Evolutionary conservation across 2,888 invertebrate species (phyloP), one percentile per base, ranked within the genome.

Genomic region (Rhabditoides inermis): DNA sequence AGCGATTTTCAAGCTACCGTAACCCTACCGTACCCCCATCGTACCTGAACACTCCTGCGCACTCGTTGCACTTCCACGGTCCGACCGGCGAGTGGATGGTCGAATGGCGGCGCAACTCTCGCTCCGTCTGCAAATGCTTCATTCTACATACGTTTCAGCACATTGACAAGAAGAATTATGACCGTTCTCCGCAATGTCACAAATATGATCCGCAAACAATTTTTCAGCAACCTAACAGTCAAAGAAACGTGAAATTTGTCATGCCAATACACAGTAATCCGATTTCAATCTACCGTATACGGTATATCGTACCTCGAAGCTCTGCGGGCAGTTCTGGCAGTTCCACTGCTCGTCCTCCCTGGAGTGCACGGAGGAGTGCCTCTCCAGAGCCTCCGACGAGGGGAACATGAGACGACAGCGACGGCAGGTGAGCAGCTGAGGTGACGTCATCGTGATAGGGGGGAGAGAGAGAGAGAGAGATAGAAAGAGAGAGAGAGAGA

Each of bases 361-460:
- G 23, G 53, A 55, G 60, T 76, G 76, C 15, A 68, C 68, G 12
- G 76, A 69, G 10, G 61, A 51, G 55, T 76, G 76, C n/a, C 74
- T 58, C 45, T 58, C 51, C 25, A 70, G 62, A 28, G 70, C 56
- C 42, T 72, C 72, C 28, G 72, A 66, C 10, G 68, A 61, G 7
- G 76, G 75, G 37, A 74, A 67, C 49, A 61, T 62, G 20, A 73
- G 55, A 30, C 67, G 61, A 54, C 76, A 76, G 46, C 70, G 69
- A 32, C 65, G 65, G 50, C 76, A 76, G 6, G 65, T 56, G 65
- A 62, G 66, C 22, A 75, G 60, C 69, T 73, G 54, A 53, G 62
- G 42, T n/a, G 25, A 36, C 35, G 15, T 41, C 30, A 10, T 20
- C 28, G 12, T 15, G 15, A 20, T 18, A 30, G 35, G n/a, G 22